phyloP scores from a whole-genome alignment of 2,888 invertebrate species.

The Willowsia nigromaculata region DNA sequence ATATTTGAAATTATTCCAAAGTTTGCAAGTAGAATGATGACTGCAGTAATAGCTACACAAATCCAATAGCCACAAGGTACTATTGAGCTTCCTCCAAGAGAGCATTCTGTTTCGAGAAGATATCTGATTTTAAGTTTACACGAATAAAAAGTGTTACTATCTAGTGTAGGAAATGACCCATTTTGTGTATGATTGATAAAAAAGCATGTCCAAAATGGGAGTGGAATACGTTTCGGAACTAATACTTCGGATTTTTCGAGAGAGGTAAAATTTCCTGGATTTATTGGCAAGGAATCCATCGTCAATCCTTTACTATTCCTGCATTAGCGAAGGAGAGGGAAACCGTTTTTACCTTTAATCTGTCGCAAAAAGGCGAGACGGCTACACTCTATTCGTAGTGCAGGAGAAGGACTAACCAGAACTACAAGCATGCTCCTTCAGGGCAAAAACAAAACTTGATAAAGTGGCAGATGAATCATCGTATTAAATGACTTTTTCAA shows the following conservation, averaged over 20 bases:
- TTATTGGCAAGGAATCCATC: neutral
- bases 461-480: conserved; percentile 7
- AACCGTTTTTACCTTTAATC: neutral
- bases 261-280: neutral
- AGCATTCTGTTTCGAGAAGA: conserved; percentile 43
- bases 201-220: conserved; percentile 68
- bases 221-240: neutral
- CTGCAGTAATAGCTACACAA: conserved; percentile 45
- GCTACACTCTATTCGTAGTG: neutral
- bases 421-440: neutral
- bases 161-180: neutral
- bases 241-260: neutral
- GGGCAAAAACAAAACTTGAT: neutral
- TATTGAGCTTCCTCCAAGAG: neutral
- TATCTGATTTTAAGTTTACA: conserved; percentile 54
- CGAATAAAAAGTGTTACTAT: conserved; percentile 27
- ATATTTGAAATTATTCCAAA: conserved; percentile 66
- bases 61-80: conserved; percentile 65
- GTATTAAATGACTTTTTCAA: neutral
- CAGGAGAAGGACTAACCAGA: neutral
- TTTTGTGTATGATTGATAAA: conserved; percentile 37
- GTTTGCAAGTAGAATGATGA: conserved; percentile 53
- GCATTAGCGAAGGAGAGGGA: neutral
- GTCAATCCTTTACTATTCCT: neutral
- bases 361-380: neutral